These are phyloP conservation scores for Centropyge bicolor DNA, from an alignment of 2,797 vertebrate genomes.

Conservation along the genomic window DNA sequence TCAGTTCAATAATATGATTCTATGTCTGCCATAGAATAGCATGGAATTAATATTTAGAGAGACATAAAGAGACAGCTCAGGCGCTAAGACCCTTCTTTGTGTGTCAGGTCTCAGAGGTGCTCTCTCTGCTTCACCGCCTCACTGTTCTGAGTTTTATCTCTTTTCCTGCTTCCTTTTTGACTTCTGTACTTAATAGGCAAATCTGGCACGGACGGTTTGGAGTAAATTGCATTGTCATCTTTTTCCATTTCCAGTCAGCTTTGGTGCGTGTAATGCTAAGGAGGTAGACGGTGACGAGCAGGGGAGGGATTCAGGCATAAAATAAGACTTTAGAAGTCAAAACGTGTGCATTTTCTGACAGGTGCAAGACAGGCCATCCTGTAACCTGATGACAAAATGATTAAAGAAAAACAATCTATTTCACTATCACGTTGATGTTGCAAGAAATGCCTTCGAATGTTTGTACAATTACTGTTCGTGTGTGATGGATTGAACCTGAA, in stretches of 20 bases:
- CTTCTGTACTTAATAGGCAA: constrained; percentile 73
- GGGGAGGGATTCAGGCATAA: constrained; percentile 40
- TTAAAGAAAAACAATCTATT: constrained; percentile 35
- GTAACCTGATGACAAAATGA: constrained; percentile 31
- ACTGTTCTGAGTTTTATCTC: constrained; percentile 69
- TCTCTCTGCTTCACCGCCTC: constrained; percentile 59
- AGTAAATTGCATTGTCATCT: constrained; percentile 76
- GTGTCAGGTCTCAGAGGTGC: constrained; percentile 64
- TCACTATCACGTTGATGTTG: constrained; percentile 24
- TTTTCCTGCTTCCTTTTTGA: constrained; percentile 52
- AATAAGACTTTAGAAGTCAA: constrained; percentile 61
- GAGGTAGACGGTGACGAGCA: constrained; percentile 31
- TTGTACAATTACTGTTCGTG: background rate
- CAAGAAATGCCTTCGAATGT: constrained; percentile 26
- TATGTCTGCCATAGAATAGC: constrained; percentile 61
- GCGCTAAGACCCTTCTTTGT: constrained; percentile 68
- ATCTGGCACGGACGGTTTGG: constrained; percentile 64
- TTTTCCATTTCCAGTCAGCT: constrained; percentile 61
- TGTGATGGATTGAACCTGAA: constrained; percentile 42
- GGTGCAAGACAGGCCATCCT: constrained; percentile 32
- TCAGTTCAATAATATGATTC: constrained; percentile 62
- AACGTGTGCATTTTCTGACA: constrained; percentile 36
- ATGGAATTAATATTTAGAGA: constrained; percentile 69
- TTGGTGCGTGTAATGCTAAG: constrained; percentile 50
- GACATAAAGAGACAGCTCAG: constrained; percentile 69